Percentiles rank a stretch among this genome's conserved stretches.
Evolutionary conservation across 35 echinoderm and acorn worm genomes (phyloP).

Genomic region (Heliocidaris tuberculata): DNA sequence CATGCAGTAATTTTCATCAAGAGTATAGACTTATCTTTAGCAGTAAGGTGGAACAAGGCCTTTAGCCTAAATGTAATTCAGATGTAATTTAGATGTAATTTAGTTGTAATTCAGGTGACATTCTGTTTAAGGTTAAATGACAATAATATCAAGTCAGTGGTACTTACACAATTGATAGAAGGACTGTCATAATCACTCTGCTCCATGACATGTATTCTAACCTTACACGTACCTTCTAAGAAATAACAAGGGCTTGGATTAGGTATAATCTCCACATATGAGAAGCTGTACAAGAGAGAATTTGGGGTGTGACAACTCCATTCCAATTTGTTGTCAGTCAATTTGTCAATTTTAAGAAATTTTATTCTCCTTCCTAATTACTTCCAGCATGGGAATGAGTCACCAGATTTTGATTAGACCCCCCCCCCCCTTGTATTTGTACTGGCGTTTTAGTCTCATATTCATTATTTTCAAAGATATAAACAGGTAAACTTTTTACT

Average conservation of each 20-base stretch:
- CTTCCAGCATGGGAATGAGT: not conserved
- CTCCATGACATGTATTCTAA: not conserved
- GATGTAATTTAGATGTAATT: too few species aligned
- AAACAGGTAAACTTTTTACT: too few species aligned
- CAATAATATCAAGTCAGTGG: not conserved
- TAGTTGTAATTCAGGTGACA: too few species aligned
- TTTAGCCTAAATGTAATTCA: too few species aligned
- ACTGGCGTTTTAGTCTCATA: too few species aligned
- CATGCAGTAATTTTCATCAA: too few species aligned
- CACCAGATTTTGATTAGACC: not conserved
- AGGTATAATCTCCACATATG: not conserved
- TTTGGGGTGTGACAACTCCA: not conserved
- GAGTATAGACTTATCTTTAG: too few species aligned
- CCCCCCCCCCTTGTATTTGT: not conserved
- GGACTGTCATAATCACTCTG: not conserved
- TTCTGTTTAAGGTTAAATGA: too few species aligned
- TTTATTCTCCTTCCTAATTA: not conserved
- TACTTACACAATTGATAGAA: not conserved
- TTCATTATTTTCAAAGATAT: too few species aligned
- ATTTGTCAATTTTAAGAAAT: not conserved
- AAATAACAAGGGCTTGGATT: not conserved
- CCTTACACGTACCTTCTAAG: not conserved
- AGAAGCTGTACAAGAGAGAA: not conserved
- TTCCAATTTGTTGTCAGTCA: not conserved
- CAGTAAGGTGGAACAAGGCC: too few species aligned